Evolutionary conservation across 2,113 vertebrate species (phyloP).

Genomic region (Morphnarchus princeps): DNA sequence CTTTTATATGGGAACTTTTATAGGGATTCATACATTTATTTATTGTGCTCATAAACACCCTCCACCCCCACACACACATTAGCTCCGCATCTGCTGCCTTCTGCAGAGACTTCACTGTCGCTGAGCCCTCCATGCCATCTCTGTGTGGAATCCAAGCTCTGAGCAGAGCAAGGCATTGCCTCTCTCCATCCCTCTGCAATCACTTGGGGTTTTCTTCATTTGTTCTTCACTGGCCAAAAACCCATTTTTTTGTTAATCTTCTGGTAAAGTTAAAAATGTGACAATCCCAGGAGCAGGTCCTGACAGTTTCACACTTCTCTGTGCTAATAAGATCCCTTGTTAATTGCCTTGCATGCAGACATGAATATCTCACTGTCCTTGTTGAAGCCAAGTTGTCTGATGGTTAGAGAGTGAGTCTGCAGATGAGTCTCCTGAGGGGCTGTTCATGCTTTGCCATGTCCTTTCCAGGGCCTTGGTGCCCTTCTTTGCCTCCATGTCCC

Average conservation of each 20-base stretch:
- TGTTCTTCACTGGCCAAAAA: background rate
- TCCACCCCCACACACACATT: constrained; percentile 14
- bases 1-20: constrained; percentile 55
- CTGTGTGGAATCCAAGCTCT: background rate
- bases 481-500: background rate
- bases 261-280: background rate
- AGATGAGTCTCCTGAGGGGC: background rate
- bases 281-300: background rate
- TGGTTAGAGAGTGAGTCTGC: background rate
- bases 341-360: background rate
- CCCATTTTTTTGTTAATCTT: background rate
- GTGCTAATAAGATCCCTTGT: background rate
- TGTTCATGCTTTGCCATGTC: background rate
- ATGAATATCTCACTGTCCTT: background rate
- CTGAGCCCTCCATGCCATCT: background rate
- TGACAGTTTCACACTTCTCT: background rate
- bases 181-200: background rate
- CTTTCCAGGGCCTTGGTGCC: background rate
- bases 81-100: constrained; percentile 38
- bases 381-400: background rate
- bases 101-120: background rate
- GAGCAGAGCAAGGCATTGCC: background rate
- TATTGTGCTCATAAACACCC: constrained; percentile 60
- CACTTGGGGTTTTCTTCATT: background rate
- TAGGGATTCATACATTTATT: constrained; percentile 57